Evolutionary conservation across 2,797 vertebrate species (phyloP).

Genomic region (Dromococcyx pavoninus): DNA sequence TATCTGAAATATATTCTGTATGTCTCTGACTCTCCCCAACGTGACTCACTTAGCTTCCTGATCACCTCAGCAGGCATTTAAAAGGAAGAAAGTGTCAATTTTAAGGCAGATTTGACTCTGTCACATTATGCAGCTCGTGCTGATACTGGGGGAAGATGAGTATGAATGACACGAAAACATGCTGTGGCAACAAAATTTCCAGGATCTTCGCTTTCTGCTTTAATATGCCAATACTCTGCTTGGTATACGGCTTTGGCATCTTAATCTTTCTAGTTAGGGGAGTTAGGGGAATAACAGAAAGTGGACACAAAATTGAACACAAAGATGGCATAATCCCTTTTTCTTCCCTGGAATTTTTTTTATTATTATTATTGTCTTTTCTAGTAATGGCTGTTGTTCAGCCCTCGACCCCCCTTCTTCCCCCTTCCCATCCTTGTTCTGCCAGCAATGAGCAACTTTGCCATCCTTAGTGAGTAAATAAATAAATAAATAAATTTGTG

Average conservation of each 20-base stretch:
- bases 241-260: neutral
- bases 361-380: neutral
- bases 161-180: neutral
- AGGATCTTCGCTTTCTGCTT: neutral
- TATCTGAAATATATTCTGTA: neutral
- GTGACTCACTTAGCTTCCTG: neutral
- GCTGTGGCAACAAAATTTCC: neutral
- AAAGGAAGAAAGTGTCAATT: neutral
- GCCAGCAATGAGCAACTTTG: neutral
- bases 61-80: neutral
- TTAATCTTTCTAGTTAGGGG: neutral
- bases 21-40: neutral
- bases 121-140: neutral
- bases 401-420: accelerated
- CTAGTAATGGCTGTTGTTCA: neutral
- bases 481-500: constrained; percentile 66
- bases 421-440: neutral
- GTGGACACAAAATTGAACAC: neutral
- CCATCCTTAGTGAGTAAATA: constrained; percentile 24
- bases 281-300: neutral
- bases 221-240: neutral
- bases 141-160: neutral
- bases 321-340: neutral
- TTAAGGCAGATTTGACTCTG: neutral
- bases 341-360: neutral